Evolutionary conservation across 2,888 invertebrate species (phyloP).

Genomic region (Himalopsyche anomala): DNA sequence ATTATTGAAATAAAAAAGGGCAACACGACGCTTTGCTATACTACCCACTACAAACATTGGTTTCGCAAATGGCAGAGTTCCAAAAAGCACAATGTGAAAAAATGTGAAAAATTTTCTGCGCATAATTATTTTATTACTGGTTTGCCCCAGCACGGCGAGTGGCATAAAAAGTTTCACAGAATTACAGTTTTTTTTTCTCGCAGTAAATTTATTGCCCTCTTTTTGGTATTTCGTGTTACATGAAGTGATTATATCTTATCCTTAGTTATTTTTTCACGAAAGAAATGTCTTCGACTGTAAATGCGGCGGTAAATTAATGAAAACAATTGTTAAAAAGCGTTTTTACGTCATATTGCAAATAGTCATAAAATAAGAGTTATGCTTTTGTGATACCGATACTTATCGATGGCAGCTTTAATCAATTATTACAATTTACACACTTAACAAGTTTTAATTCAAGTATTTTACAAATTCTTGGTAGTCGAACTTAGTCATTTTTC

Average conservation of each 20-base stretch:
- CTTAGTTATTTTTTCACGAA: neutral
- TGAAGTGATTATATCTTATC: conserved; percentile 34
- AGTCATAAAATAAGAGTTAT: too few species aligned
- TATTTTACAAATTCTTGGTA: too few species aligned
- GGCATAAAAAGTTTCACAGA: conserved; percentile 1
- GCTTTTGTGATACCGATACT: too few species aligned
- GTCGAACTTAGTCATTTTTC: too few species aligned
- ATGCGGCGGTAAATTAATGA: neutral
- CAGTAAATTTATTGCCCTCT: conserved; percentile 1
- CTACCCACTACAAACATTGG: neutral
- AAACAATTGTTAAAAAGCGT: neutral
- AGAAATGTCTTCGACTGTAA: conserved; percentile 11
- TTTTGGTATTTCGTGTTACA: conserved; percentile 11
- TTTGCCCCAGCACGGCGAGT: neutral
- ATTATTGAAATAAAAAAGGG: too few species aligned
- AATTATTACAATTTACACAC: too few species aligned
- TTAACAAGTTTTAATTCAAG: too few species aligned
- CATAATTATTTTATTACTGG: conserved; percentile 26
- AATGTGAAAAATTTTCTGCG: neutral
- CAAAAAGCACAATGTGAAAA: neutral
- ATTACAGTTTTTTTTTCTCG: neutral
- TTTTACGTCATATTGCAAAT: too few species aligned
- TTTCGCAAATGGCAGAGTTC: conserved; percentile 16
- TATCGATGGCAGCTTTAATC: too few species aligned
- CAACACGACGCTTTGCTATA: neutral